Percentiles rank a stretch among this genome's conserved stretches.
phyloP scores from a whole-genome alignment of 2,888 invertebrate species.

The Monopis laevigella region DNA sequence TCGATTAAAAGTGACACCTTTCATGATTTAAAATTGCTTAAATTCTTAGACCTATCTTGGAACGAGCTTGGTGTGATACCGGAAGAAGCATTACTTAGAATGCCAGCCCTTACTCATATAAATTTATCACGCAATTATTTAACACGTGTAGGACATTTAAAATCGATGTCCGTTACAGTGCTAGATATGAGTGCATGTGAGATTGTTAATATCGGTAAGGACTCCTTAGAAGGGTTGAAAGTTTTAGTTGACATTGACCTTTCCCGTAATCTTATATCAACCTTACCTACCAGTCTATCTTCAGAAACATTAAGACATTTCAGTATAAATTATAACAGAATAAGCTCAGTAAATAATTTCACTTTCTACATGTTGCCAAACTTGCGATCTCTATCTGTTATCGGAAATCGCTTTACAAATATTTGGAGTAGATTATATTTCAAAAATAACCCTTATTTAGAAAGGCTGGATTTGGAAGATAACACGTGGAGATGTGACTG shows the following conservation, averaged over 20 bases:
- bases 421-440: slow-evolving; percentile 70
- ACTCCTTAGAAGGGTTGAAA: slow-evolving; percentile 67
- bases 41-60: slow-evolving; percentile 73
- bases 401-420: slow-evolving; percentile 75
- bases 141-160: slow-evolving; percentile 64
- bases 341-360: slow-evolving; percentile 68
- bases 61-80: slow-evolving; percentile 72
- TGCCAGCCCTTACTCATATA: slow-evolving; percentile 66
- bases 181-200: slow-evolving; percentile 75
- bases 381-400: slow-evolving; percentile 69
- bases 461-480: slow-evolving; percentile 70
- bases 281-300: slow-evolving; percentile 69
- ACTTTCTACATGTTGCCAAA: slow-evolving; percentile 72
- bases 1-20: slow-evolving; percentile 70
- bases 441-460: slow-evolving; percentile 64
- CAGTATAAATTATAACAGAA: slow-evolving; percentile 68
- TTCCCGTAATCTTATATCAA: slow-evolving; percentile 71
- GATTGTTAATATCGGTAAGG: slow-evolving; percentile 65
- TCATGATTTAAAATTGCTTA: slow-evolving; percentile 62
- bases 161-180: slow-evolving; percentile 62
- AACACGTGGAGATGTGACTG: slow-evolving; percentile 85
- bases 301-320: slow-evolving; percentile 69
- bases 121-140: slow-evolving; percentile 75
- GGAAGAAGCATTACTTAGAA: slow-evolving; percentile 67
- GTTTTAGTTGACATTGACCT: slow-evolving; percentile 70